phyloP scores from a whole-genome alignment of 2,113 vertebrate genomes.

The Melospiza melodia region DNA sequence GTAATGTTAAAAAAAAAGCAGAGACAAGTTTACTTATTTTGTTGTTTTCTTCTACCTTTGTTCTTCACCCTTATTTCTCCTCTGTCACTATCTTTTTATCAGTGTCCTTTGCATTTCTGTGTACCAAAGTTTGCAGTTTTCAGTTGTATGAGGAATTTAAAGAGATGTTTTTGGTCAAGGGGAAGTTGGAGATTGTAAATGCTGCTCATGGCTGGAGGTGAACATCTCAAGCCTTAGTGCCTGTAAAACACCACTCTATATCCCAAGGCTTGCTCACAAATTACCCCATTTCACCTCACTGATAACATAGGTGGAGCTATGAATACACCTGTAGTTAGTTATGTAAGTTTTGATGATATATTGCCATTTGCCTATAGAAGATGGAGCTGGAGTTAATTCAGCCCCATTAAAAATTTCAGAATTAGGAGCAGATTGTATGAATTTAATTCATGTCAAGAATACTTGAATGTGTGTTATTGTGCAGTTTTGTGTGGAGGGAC shows the following conservation, averaged over 20 bases:
- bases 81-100: neutral
- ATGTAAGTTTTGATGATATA: neutral
- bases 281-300: neutral
- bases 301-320: neutral
- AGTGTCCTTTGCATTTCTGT: neutral
- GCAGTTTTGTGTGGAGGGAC: neutral
- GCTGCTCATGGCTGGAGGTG: neutral
- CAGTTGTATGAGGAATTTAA: neutral
- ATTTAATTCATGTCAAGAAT: neutral
- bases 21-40: neutral
- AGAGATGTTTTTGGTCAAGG: neutral
- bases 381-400: neutral
- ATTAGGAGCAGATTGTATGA: neutral
- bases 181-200: neutral
- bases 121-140: neutral
- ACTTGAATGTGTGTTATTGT: neutral
- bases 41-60: neutral
- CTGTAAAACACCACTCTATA: neutral
- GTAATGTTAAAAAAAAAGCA: neutral
- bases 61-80: neutral
- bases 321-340: neutral
- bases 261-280: neutral
- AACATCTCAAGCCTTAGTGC: neutral
- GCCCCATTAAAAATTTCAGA: neutral
- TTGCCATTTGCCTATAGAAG: neutral